phyloP scores from a whole-genome alignment of 2,888 invertebrate genomes.

The Caenorhabditis sulstoni region DNA sequence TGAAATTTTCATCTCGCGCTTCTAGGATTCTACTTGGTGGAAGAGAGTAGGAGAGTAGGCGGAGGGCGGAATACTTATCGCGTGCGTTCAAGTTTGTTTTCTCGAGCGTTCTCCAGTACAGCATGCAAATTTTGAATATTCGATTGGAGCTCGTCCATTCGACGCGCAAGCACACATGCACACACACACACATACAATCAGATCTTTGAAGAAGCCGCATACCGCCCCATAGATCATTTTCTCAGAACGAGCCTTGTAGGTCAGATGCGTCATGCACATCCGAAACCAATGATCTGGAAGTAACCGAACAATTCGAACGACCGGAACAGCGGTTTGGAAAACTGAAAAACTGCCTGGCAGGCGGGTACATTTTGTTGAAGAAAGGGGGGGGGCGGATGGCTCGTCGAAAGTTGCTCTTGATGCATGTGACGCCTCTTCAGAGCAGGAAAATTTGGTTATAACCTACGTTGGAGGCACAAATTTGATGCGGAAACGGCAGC shows the following conservation, averaged over 20 bases:
- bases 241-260: slow-evolving; percentile 2
- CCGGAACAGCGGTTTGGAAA: too few relatives aligned
- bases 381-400: neutral
- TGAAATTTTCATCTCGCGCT: slow-evolving; percentile 20
- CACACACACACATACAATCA: neutral
- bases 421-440: slow-evolving; percentile 43
- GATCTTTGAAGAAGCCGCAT: neutral
- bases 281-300: slow-evolving; percentile 10
- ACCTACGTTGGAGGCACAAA: slow-evolving; percentile 50
- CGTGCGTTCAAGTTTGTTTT: slow-evolving; percentile 48
- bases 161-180: neutral
- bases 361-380: too few relatives aligned
- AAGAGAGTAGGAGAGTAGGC: neutral
- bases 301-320: neutral
- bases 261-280: slow-evolving; percentile 9
- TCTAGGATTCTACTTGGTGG: neutral
- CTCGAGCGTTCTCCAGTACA: neutral
- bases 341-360: neutral
- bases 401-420: slow-evolving; percentile 32
- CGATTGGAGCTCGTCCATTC: slow-evolving; percentile 8
- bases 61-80: slow-evolving; percentile 27
- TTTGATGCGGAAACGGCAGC: slow-evolving; percentile 45
- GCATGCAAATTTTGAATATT: slow-evolving; percentile 42
- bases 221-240: neutral
- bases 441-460: slow-evolving; percentile 44